Percentiles rank a stretch among this genome's conserved stretches.
These are phyloP conservation scores for Xanthia icteritia DNA, from an alignment of 2,888 invertebrate species.

Conservation along the genomic window DNA sequence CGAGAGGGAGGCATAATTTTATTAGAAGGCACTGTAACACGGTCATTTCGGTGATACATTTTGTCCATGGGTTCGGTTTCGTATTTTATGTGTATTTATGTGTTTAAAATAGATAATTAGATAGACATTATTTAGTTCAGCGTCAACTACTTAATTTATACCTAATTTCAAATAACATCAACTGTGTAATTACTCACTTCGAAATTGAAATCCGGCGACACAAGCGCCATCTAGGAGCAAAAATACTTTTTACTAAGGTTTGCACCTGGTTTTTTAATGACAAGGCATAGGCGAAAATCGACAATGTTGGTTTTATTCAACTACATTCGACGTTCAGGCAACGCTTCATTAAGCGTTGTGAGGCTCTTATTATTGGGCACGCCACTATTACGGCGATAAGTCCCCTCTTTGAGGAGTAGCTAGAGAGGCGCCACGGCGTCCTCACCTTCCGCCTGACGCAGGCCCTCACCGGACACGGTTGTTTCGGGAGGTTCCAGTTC, in stretches of 20 bases:
- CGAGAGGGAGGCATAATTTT: constrained; percentile 53
- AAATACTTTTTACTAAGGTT: background rate
- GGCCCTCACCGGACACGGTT: too few species aligned
- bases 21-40: constrained; percentile 31
- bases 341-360: too few species aligned
- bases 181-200: background rate
- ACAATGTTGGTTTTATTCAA: background rate
- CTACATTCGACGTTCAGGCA: background rate
- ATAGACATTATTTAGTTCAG: too few species aligned
- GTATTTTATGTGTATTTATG: too few species aligned
- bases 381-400: too few species aligned
- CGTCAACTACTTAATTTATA: background rate
- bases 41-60: constrained; percentile 12
- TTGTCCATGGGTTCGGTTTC: constrained; percentile 10
- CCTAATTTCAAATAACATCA: background rate
- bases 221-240: background rate
- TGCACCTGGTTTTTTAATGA: background rate
- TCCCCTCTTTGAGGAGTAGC: too few species aligned
- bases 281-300: background rate
- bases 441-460: too few species aligned
- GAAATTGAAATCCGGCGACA: background rate
- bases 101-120: too few species aligned
- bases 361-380: too few species aligned
- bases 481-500: too few species aligned
- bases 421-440: too few species aligned